phyloP scores from a whole-genome alignment of 2,113 vertebrate species.

The Misgurnus mizolepis region DNA sequence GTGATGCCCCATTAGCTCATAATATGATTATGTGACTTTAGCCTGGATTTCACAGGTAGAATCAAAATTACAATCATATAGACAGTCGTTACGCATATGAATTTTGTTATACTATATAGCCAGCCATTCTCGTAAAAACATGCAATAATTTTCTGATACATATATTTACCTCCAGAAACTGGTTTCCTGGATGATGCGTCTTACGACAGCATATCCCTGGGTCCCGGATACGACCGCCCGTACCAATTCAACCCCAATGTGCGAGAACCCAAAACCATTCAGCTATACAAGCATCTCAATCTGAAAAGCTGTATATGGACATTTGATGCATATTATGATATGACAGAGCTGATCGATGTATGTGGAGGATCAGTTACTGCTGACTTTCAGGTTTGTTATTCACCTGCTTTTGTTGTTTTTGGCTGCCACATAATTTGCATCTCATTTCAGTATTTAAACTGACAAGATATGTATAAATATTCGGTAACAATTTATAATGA shows the following conservation, averaged over 20 bases:
- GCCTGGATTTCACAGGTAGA: no score
- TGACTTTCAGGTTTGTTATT: conserved; percentile 89
- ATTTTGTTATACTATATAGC: no score
- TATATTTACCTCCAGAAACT: conserved; percentile 76
- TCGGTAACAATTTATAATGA: neutral
- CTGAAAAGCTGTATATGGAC: conserved; percentile 99
- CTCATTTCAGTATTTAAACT: neutral
- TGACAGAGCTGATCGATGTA: conserved; percentile 96
- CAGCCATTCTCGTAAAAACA: neutral
- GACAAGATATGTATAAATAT: neutral
- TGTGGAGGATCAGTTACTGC: conserved; percentile 94
- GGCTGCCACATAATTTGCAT: conserved; percentile 19
- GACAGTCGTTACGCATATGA: no score
- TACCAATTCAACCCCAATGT: conserved; percentile 88
- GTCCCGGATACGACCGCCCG: conserved; percentile 91
- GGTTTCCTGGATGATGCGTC: conserved; percentile 88
- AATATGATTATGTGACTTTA: no score
- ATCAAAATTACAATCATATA: no score
- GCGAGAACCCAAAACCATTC: conserved; percentile 87
- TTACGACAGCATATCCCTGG: conserved; percentile 80
- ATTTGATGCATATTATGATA: conserved; percentile 94
- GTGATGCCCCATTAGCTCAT: no score
- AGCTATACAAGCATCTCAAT: conserved; percentile 95
- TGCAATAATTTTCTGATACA: neutral
- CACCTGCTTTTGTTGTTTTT: neutral